Conservation (phyloP, 2,888 invertebrate genomes). For the Drosophila affinis region DNA sequence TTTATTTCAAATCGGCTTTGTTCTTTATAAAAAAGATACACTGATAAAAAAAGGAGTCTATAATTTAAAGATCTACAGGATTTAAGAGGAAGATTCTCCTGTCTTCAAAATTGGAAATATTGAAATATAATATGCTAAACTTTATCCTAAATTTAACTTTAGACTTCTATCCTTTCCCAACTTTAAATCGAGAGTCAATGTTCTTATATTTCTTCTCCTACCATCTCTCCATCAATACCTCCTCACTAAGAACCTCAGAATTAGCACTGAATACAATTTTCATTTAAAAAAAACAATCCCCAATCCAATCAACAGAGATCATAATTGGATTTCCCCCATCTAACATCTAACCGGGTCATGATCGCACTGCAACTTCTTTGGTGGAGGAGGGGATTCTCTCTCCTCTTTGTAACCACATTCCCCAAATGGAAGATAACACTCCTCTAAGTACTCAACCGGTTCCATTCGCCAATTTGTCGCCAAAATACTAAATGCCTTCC, state of each 20-base stretch:
- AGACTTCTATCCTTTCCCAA: too few relatives aligned
- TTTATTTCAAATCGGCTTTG: slow-evolving; percentile 11
- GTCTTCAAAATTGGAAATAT: too few relatives aligned
- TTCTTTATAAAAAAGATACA: slow-evolving; percentile 3
- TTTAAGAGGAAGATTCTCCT: too few relatives aligned
- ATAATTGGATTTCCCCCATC: slow-evolving; percentile 34
- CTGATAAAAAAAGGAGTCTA: background rate
- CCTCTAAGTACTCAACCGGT: slow-evolving; percentile 42
- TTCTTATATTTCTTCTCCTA: background rate
- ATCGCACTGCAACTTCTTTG: slow-evolving; percentile 12
- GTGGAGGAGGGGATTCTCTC: background rate
- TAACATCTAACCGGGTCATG: slow-evolving; percentile 35
- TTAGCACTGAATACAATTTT: background rate
- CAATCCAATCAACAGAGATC: slow-evolving; percentile 4
- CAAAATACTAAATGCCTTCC: slow-evolving; percentile 59
- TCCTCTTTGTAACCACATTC: slow-evolving; percentile 33
- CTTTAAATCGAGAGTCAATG: too few relatives aligned
- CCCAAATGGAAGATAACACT: slow-evolving; percentile 26
- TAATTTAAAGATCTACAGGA: too few relatives aligned
- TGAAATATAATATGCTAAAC: too few relatives aligned
- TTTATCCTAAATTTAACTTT: too few relatives aligned
- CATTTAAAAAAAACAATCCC: slow-evolving; percentile 10
- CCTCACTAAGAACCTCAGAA: background rate
- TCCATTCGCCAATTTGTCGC: slow-evolving; percentile 54
- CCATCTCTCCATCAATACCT: too few relatives aligned